Conservation (phyloP, 2,113 vertebrate genomes). For the Romanogobio albipinnatus region DNA sequence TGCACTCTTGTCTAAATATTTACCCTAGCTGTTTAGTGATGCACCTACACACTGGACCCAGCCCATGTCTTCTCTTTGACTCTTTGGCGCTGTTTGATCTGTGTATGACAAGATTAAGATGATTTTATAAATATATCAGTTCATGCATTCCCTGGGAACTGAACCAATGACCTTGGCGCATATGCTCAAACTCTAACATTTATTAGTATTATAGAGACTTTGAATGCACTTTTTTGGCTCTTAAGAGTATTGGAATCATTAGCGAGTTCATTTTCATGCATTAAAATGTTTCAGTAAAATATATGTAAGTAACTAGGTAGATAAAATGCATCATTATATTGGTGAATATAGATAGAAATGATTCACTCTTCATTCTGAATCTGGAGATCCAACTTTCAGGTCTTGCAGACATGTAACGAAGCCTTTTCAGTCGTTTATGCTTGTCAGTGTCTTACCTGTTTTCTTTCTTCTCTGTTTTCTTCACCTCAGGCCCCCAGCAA, state of each 20-base stretch:
- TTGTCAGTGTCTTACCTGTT: background rate
- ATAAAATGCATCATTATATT: background rate
- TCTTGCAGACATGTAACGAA: conserved; percentile 25
- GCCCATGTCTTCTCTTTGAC: background rate
- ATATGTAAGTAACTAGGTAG: too few species aligned
- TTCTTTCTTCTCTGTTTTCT: conserved; percentile 46
- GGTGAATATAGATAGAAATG: background rate
- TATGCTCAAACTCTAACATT: background rate
- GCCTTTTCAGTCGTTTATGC: conserved; percentile 15
- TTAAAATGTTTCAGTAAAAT: background rate
- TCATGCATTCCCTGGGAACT: background rate
- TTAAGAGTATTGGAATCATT: background rate
- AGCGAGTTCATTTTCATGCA: background rate
- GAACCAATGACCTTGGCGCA: background rate
- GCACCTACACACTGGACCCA: conserved; percentile 41
- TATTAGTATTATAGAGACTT: background rate
- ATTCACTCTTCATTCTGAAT: background rate
- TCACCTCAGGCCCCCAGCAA: conserved; percentile 70
- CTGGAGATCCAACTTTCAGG: background rate
- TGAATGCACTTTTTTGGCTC: background rate
- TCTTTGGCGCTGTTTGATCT: background rate
- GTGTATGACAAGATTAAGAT: background rate
- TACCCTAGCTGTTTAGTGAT: conserved; percentile 58
- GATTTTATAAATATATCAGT: background rate
- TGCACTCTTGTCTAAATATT: conserved; percentile 61